Evolutionary conservation across 1,140 invertebrate species (phyloP), one percentile per base, ranked within the genome.

Genomic region (Cepaea nemoralis): DNA sequence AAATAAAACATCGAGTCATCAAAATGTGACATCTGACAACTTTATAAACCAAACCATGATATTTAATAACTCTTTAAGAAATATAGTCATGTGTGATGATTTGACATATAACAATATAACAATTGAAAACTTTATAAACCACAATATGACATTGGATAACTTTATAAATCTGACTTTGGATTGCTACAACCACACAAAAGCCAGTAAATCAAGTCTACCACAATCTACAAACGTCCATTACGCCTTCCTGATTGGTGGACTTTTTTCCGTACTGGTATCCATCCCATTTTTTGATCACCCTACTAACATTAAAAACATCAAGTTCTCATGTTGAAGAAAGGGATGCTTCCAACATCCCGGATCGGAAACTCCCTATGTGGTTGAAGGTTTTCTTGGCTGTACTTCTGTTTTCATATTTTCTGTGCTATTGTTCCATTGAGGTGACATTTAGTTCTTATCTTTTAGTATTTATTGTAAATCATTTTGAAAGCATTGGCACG

Each of bases 381-480:
- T 37, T 85, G 16, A 55, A 83, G 16, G 33, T 85, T 10, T 79
- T 84, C 33, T 40, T 85, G 6, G 42, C 77, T 50, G 19, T 50
- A 8, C 5, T 24, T 37, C 14, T 77, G 22, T 82, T 76, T 48
- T 19, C 67, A 1, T 63, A 79, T 33, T 80, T 78, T 77, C 59
- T 85, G 33, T 0, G 70, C 8, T 88, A 88, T 42, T 83, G 80
- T 35, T 83, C 76, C 63, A 80, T 86, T 10, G 86, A 87, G 75
- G 84, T 86, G 55, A 86, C 80, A 24, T 85, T 84, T 77, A 59
- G 81, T 6, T 50, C 81, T 14, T 87, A 76, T 69, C 40, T 87
- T 37, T 73, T 82, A 33, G 82, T 83, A 0, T 87, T 87, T 83
- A 80, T 85, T 42, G 82, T 86, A 0, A 22, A 59, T 6, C 73